A percentile compares a stretch with the other conserved stretches of the same genome.
These are phyloP conservation scores for Syngnathoides biaculeatus DNA, from an alignment of 2,113 vertebrate genomes.

Conservation along the genomic window DNA sequence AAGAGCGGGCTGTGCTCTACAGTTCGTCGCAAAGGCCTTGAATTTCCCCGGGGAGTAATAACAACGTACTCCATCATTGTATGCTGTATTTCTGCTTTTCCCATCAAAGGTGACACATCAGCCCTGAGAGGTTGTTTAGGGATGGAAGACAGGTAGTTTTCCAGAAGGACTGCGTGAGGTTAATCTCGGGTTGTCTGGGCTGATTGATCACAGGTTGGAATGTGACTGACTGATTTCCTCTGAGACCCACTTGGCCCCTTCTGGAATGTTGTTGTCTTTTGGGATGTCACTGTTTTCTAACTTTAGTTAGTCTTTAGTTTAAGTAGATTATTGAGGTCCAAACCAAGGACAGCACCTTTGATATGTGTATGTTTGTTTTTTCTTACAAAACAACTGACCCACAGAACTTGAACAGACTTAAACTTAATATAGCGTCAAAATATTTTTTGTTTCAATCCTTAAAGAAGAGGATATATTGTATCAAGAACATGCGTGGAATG, in stretches of 20 bases:
- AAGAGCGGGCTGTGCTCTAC: neutral
- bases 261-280: slow-evolving; percentile 65
- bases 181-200: slow-evolving; percentile 60
- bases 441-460: neutral
- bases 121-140: slow-evolving; percentile 30
- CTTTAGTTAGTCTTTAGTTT: slow-evolving; percentile 36
- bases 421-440: neutral
- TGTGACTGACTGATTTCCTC: slow-evolving; percentile 64
- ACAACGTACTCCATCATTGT: neutral
- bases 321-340: slow-evolving; percentile 36
- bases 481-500: too few relatives aligned
- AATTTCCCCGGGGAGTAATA: neutral
- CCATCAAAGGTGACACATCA: slow-evolving; percentile 24
- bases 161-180: slow-evolving; percentile 46
- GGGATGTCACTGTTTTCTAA: slow-evolving; percentile 47
- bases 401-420: neutral
- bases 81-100: slow-evolving; percentile 18
- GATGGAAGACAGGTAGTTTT: slow-evolving; percentile 47
- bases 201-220: slow-evolving; percentile 74
- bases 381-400: neutral
- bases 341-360: neutral
- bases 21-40: neutral
- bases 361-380: neutral
- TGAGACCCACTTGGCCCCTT: slow-evolving; percentile 56
- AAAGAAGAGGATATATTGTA: neutral